Evolutionary conservation across 2,797 vertebrate species (phyloP).

Genomic region (Lemur catta): DNA sequence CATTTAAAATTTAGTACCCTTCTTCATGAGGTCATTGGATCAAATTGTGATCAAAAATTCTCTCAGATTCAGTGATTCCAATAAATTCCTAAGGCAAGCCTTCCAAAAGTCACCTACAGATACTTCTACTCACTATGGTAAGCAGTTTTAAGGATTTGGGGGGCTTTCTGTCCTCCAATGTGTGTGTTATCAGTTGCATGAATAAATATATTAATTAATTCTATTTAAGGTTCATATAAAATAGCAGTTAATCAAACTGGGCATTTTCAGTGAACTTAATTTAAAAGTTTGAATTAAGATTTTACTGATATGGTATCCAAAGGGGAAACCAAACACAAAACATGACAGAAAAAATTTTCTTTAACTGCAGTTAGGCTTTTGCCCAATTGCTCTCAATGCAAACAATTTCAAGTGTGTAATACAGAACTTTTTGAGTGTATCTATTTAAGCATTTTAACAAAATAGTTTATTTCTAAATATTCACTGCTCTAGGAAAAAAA

Average conservation of each 20-base stretch:
- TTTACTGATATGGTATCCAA: slow-evolving; percentile 1
- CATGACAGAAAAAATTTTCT: background rate
- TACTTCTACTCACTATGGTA: background rate
- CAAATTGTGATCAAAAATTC: background rate
- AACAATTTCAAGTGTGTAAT: background rate
- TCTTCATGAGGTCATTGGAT: background rate
- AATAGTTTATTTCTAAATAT: slow-evolving; percentile 28
- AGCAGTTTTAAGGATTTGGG: background rate
- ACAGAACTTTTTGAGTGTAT: background rate
- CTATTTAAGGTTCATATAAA: background rate
- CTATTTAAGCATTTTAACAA: background rate
- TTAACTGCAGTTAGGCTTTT: background rate
- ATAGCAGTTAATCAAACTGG: background rate
- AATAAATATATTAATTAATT: background rate
- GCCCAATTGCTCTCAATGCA: background rate
- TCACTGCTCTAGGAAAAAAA: background rate
- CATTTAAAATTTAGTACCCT: background rate
- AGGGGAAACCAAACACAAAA: background rate
- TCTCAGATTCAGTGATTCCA: background rate
- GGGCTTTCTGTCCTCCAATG: fast-evolving
- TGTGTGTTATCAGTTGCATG: background rate
- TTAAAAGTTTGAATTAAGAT: background rate
- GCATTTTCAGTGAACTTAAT: background rate
- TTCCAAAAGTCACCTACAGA: background rate
- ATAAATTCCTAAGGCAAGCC: background rate